Percentiles rank a stretch among this genome's conserved stretches.
phyloP scores from a whole-genome alignment of 1,140 invertebrate species.

The Frieseomelitta varia region DNA sequence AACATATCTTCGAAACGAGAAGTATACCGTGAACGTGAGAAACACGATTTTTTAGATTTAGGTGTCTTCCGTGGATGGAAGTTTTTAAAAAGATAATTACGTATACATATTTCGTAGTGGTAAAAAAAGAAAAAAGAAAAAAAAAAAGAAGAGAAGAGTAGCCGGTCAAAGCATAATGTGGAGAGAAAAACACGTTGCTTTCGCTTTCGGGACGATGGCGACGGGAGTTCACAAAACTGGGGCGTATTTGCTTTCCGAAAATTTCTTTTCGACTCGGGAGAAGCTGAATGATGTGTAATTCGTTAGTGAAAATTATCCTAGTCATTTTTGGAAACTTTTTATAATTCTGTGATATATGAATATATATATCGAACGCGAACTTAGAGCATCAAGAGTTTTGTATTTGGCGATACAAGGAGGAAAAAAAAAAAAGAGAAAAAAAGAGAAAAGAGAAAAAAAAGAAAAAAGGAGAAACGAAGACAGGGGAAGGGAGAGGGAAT shows the following conservation, averaged over 20 bases:
- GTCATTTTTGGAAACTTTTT: conserved; percentile 79
- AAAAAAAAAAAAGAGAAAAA: background rate
- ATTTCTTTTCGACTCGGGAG: conserved; percentile 47
- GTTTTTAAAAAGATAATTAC: conserved; percentile 64
- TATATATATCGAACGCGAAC: conserved; percentile 17
- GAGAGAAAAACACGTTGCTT: conserved; percentile 28
- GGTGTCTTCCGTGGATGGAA: conserved; percentile 64
- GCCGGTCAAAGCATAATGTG: conserved; percentile 71
- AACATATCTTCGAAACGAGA: conserved; percentile 76
- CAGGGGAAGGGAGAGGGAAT: conserved; percentile 28
- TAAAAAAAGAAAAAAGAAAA: conserved; percentile 38
- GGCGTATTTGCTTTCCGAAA: conserved; percentile 40
- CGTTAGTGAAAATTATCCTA: conserved; percentile 79
- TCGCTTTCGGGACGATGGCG: conserved; percentile 17
- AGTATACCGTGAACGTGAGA: conserved; percentile 76
- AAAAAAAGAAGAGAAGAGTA: conserved; percentile 35
- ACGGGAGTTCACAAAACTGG: background rate
- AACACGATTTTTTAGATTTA: conserved; percentile 80
- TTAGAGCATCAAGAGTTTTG: conserved; percentile 45
- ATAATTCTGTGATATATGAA: conserved; percentile 78
- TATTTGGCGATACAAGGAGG: conserved; percentile 35
- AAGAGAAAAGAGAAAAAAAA: conserved; percentile 45
- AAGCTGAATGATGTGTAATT: conserved; percentile 47
- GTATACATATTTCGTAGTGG: conserved; percentile 60
- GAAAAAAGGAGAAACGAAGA: conserved; percentile 43